Conservation (phyloP, 92 coral and sea anemone species). For the Phenganax stokvisi region DNA sequence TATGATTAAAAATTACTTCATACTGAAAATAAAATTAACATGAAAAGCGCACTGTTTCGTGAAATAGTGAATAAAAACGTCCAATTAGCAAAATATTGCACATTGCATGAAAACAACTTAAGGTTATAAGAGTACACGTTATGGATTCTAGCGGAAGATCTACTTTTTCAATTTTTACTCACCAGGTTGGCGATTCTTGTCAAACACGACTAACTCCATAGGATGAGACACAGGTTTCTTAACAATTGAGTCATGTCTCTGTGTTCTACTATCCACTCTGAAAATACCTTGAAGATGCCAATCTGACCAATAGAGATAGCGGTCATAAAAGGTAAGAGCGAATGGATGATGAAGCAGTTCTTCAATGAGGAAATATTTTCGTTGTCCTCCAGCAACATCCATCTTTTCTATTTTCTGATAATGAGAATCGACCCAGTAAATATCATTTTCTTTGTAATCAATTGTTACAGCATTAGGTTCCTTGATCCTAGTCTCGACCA, state of each 20-base stretch:
- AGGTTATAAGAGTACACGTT: no score
- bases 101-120: no score
- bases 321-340: slow-evolving; percentile 66
- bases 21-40: no score
- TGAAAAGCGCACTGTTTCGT: no score
- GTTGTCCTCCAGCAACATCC: slow-evolving; percentile 59
- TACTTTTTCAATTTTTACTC: background rate
- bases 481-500: slow-evolving; percentile 54
- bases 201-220: slow-evolving; percentile 74
- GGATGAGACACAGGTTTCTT: slow-evolving; percentile 48
- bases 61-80: no score
- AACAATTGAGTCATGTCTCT: slow-evolving; percentile 43
- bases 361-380: slow-evolving; percentile 45
- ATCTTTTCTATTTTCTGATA: slow-evolving; percentile 66
- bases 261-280: slow-evolving; percentile 72
- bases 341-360: slow-evolving; percentile 48
- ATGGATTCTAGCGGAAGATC: no score
- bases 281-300: slow-evolving; percentile 58
- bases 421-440: slow-evolving; percentile 87
- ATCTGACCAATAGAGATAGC: slow-evolving; percentile 82
- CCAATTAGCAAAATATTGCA: no score
- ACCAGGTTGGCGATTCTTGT: slow-evolving; percentile 69
- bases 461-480: slow-evolving; percentile 86
- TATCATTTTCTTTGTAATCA: slow-evolving; percentile 60
- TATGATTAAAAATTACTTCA: no score